Evolutionary conservation across 2,113 vertebrate species (phyloP).

Genomic region (Sula dactylatra): DNA sequence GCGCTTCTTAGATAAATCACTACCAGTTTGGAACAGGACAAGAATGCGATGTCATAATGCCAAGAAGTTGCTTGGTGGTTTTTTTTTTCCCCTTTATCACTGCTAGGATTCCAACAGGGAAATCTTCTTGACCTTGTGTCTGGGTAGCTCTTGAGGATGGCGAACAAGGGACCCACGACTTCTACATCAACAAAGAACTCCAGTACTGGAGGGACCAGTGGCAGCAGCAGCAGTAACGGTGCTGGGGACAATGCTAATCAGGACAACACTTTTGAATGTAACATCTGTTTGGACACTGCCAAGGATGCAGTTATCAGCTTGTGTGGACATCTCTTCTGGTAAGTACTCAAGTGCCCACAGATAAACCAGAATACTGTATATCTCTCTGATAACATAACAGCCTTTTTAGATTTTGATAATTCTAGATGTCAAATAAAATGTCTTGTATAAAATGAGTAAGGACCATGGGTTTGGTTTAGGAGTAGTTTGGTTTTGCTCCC

Average conservation of each 20-base stretch:
- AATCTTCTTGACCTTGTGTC: neutral
- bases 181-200: conserved; percentile 80
- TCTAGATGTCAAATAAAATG: neutral
- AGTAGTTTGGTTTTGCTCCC: neutral
- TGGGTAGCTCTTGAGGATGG: conserved; percentile 76
- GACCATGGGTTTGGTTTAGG: neutral
- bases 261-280: conserved; percentile 98
- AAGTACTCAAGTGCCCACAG: neutral
- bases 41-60: neutral
- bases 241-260: conserved; percentile 81
- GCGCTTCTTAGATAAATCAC: neutral
- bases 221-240: conserved; percentile 75
- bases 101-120: conserved; percentile 40
- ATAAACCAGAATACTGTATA: neutral
- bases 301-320: conserved; percentile 98
- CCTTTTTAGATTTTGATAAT: neutral
- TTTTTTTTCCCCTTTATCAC: neutral
- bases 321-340: conserved; percentile 98
- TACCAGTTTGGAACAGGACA: neutral
- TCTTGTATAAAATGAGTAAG: neutral
- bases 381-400: neutral
- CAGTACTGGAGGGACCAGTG: conserved; percentile 78
- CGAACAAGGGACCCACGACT: conserved; percentile 80
- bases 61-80: neutral
- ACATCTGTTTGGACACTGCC: conserved; percentile 97